Conservation (phyloP, 2,888 invertebrate genomes). For the Tenthredo distinguenda region DNA sequence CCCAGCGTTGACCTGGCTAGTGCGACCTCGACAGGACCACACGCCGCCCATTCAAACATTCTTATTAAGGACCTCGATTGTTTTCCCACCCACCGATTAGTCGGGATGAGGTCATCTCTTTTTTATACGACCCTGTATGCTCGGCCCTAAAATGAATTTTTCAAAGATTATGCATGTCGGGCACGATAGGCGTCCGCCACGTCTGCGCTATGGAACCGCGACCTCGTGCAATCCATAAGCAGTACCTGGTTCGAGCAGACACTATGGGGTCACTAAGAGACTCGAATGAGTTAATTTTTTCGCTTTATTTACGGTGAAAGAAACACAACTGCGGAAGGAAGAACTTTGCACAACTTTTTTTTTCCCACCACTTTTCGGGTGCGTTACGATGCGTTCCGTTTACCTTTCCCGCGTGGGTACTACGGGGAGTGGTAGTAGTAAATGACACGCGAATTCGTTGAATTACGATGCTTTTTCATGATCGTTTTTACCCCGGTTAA, state of each 20-base stretch:
- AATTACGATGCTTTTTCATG: constrained; percentile 13
- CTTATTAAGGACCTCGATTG: constrained; percentile 8
- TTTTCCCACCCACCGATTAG: neutral
- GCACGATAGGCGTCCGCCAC: neutral
- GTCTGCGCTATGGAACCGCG: constrained; percentile 67
- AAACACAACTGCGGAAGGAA: neutral
- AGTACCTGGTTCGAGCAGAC: constrained; percentile 71
- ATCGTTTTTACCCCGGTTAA: neutral
- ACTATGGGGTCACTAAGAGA: constrained; percentile 74
- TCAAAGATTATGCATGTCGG: neutral
- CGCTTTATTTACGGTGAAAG: neutral
- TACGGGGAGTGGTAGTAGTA: neutral
- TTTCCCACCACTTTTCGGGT: neutral
- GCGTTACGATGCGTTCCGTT: neutral
- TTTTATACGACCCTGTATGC: neutral
- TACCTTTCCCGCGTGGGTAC: neutral
- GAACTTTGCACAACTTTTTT: neutral
- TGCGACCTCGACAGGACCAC: constrained; percentile 75
- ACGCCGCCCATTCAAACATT: constrained; percentile 71
- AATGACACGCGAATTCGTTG: constrained; percentile 8
- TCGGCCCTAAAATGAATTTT: neutral
- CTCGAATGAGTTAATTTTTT: constrained; percentile 37
- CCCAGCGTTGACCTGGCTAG: constrained; percentile 80
- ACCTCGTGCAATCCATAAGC: constrained; percentile 72
- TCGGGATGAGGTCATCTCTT: constrained; percentile 1